phyloP scores from a whole-genome alignment of 2,888 invertebrate species.

The Phengaris alcon region DNA sequence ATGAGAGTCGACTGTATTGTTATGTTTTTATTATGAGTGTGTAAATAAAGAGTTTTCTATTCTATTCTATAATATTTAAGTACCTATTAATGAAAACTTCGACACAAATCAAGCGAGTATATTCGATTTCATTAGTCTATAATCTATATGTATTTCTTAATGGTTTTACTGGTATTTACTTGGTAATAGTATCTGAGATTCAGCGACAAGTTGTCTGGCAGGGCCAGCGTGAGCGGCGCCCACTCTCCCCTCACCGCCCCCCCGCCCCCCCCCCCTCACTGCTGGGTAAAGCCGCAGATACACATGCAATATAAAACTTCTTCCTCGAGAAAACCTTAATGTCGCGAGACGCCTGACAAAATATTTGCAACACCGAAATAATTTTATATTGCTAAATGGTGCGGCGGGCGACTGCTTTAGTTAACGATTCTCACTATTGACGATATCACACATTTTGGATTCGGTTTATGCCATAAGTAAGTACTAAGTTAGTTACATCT shows the following conservation, averaged over 20 bases:
- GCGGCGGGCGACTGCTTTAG: no score
- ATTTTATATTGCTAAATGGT: no score
- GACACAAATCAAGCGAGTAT: neutral
- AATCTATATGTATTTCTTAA: constrained; percentile 20
- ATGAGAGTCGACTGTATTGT: no score
- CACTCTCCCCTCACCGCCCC: constrained; percentile 36
- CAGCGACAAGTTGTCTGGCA: constrained; percentile 78
- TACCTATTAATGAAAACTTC: neutral
- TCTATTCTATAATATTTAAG: neutral
- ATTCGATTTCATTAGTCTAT: constrained; percentile 22
- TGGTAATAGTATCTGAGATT: constrained; percentile 34
- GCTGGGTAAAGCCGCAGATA: neutral
- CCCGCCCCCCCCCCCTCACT: constrained; percentile 31
- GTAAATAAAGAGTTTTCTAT: no score
- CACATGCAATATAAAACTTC: neutral
- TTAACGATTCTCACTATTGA: no score
- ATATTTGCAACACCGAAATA: no score
- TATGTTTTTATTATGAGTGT: no score
- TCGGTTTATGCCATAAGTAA: no score
- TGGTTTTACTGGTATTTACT: constrained; percentile 29
- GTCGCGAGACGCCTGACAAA: no score
- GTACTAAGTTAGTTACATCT: no score
- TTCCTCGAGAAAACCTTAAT: no score
- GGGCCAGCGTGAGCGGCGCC: constrained; percentile 52
- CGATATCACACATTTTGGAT: no score